Percentiles rank a stretch among this genome's conserved stretches.
Evolutionary conservation across 2,113 vertebrate genomes (phyloP).

Genomic region (Myiozetetes cayanensis): DNA sequence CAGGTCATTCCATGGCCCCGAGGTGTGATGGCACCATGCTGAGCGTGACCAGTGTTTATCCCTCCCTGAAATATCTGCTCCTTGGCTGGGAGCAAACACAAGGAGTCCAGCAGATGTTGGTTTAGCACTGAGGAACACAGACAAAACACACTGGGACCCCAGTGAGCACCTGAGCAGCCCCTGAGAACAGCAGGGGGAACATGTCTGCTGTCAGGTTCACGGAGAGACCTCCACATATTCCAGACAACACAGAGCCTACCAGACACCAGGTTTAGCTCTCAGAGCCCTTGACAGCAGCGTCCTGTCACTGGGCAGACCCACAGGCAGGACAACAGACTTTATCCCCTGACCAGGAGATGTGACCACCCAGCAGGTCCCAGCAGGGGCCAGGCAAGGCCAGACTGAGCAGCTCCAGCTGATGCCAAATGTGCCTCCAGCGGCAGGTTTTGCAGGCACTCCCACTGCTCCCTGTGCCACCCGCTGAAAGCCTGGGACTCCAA

Average conservation of each 20-base stretch:
- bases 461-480: neutral
- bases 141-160: neutral
- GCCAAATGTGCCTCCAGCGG: neutral
- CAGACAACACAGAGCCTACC: neutral
- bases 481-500: neutral
- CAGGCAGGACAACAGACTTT: neutral
- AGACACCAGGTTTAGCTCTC: neutral
- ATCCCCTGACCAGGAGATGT: neutral
- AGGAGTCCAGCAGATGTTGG: neutral
- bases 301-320: neutral
- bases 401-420: neutral
- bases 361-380: neutral
- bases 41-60: neutral
- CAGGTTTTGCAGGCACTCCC: neutral
- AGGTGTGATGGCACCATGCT: neutral
- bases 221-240: neutral
- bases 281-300: neutral
- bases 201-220: neutral
- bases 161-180: neutral
- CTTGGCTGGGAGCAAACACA: neutral
- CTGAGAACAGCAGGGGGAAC: neutral
- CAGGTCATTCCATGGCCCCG: rapidly evolving
- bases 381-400: neutral
- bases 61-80: neutral
- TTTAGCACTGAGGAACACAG: neutral